Percentiles rank a stretch among this genome's conserved stretches.
Evolutionary conservation across 1,140 invertebrate species (phyloP).

Genomic region (Pseudobourletiella spinata): DNA sequence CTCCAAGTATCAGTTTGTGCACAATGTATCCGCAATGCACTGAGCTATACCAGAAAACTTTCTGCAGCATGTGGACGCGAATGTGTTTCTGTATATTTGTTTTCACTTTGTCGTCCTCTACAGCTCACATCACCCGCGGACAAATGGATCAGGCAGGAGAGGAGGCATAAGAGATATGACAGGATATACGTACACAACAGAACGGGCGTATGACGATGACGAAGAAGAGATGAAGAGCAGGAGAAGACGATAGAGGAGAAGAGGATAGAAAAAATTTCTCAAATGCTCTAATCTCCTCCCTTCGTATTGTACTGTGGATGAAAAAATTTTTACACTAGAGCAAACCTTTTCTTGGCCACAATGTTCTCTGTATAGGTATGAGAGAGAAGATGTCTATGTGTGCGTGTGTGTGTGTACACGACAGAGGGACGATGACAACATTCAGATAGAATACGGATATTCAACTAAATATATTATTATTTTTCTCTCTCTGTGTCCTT

Average conservation of each 20-base stretch:
- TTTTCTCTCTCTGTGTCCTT: not conserved
- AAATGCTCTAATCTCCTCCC: conserved; percentile 9
- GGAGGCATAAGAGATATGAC: not conserved
- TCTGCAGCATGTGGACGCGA: not conserved
- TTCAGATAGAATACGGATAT: conserved; percentile 3
- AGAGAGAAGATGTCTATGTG: not conserved
- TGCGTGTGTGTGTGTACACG: too few species aligned
- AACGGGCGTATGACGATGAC: too few species aligned
- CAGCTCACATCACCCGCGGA: too few species aligned
- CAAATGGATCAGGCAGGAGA: too few species aligned
- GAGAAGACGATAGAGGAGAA: not conserved
- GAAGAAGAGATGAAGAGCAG: conserved; percentile 5
- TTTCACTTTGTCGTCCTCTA: not conserved
- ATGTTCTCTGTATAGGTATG: not conserved
- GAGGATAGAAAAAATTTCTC: not conserved
- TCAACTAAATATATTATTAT: conserved; percentile 11
- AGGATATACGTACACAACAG: not conserved
- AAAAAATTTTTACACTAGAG: conserved; percentile 13
- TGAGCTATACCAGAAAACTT: too few species aligned
- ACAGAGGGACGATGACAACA: not conserved
- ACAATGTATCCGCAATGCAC: too few species aligned
- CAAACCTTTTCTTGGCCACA: conserved; percentile 10
- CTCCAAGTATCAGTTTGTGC: too few species aligned
- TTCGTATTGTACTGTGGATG: conserved; percentile 7
- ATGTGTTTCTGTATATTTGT: not conserved